A percentile compares a stretch with the other conserved stretches of the same genome.
Evolutionary conservation across 2,888 invertebrate genomes (phyloP).

Genomic region (Lepidochrysops patricia): DNA sequence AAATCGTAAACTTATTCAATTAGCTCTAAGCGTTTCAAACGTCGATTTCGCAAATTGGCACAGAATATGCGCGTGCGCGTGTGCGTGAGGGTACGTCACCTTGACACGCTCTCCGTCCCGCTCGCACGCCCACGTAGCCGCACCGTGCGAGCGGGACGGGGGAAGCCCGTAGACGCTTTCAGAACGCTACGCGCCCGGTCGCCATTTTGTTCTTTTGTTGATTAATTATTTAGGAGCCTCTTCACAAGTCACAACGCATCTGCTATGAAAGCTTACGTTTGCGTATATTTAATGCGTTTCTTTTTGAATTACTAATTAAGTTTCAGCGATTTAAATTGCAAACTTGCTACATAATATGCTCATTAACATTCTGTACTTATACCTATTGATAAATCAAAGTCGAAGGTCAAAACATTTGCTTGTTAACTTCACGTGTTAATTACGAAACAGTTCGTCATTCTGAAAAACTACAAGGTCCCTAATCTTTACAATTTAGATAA

Average conservation of each 20-base stretch:
- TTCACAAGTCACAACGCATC: conserved; percentile 25
- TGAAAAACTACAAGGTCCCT: neutral
- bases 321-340: conserved; percentile 4
- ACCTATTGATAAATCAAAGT: neutral
- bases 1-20: neutral
- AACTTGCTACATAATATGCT: neutral
- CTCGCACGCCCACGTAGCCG: conserved; percentile 43
- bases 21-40: conserved; percentile 18
- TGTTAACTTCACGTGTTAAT: neutral
- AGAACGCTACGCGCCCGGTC: conserved; percentile 64
- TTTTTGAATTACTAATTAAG: neutral
- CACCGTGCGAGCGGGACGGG: conserved; percentile 41
- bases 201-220: conserved; percentile 66
- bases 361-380: too few species aligned
- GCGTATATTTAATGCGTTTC: too few species aligned
- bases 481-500: too few species aligned
- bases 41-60: conserved; percentile 35
- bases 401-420: conserved; percentile 2
- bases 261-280: conserved; percentile 13
- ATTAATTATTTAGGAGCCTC: conserved; percentile 41
- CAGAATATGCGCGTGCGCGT: conserved; percentile 37
- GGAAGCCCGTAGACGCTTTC: conserved; percentile 63
- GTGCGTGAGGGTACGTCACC: conserved; percentile 62
- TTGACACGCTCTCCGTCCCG: conserved; percentile 51
- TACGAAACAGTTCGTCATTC: neutral